Conservation (phyloP, 1,140 invertebrate genomes). For the Gonatopus flavifemur region DNA sequence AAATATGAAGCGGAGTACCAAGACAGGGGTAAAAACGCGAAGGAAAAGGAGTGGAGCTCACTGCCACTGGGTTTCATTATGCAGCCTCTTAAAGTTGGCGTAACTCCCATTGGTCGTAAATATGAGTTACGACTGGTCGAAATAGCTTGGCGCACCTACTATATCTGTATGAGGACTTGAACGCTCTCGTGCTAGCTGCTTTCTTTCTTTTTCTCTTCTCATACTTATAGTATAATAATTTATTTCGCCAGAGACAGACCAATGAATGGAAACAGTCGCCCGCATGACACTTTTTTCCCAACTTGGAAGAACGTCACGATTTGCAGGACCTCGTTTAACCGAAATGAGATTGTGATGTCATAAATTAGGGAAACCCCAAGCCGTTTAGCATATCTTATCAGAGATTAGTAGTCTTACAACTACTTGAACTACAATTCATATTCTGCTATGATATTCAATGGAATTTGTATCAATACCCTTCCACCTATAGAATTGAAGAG, state of each 20-base stretch:
- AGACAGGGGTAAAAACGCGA: conserved; percentile 14
- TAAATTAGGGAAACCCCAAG: too few relatives aligned
- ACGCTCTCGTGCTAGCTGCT: conserved; percentile 21
- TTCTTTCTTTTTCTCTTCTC: conserved; percentile 15
- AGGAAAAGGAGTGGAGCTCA: conserved; percentile 14
- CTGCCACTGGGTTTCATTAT: conserved; percentile 48
- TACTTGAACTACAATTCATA: too few relatives aligned
- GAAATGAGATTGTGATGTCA: too few relatives aligned
- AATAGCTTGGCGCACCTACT: conserved; percentile 39
- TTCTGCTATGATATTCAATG: too few relatives aligned
- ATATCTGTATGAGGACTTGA: too few relatives aligned
- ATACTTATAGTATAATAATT: conserved; percentile 33
- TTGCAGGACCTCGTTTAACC: background rate
- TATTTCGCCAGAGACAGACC: conserved; percentile 36
- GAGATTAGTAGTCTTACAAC: too few relatives aligned
- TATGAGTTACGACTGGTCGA: conserved; percentile 49
- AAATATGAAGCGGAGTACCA: conserved; percentile 24
- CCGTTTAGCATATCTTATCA: too few relatives aligned
- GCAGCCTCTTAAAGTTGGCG: conserved; percentile 54
- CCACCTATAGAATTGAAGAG: too few relatives aligned
- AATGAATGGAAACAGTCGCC: conserved; percentile 42
- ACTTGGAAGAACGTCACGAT: background rate
- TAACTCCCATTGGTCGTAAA: conserved; percentile 53
- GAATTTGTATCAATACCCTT: too few relatives aligned
- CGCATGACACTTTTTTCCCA: background rate